These are phyloP conservation scores for Aradophagus sp. DNA, from an alignment of 1,140 invertebrate species.

Conservation along the genomic window DNA sequence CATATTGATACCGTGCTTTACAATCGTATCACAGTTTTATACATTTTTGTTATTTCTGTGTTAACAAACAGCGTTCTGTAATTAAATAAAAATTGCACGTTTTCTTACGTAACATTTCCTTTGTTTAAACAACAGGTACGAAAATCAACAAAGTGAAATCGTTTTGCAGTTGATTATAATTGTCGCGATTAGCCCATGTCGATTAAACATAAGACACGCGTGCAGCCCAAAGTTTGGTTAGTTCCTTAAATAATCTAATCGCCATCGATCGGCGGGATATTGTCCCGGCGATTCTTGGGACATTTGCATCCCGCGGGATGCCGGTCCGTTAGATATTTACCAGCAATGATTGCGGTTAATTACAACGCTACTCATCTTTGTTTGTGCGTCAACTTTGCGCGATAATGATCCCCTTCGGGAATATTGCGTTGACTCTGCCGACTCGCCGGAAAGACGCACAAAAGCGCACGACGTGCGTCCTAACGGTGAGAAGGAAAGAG, in stretches of 20 bases:
- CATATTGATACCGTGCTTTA: too few species aligned
- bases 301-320: conserved; percentile 43
- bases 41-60: too few species aligned
- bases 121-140: too few species aligned
- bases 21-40: too few species aligned
- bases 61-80: too few species aligned
- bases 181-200: too few species aligned
- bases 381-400: conserved; percentile 58
- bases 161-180: too few species aligned
- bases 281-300: conserved; percentile 31
- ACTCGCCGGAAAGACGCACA: conserved; percentile 49
- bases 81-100: too few species aligned
- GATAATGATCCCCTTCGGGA: conserved; percentile 54
- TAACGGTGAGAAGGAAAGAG: conserved; percentile 15
- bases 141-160: too few species aligned
- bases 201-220: too few species aligned
- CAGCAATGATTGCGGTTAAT: conserved; percentile 60
- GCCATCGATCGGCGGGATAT: conserved; percentile 25
- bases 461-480: conserved; percentile 46
- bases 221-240: conserved; percentile 1
- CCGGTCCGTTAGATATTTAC: conserved; percentile 51
- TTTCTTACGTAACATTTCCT: too few species aligned
- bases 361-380: conserved; percentile 59
- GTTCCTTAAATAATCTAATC: conserved; percentile 34
- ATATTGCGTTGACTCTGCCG: conserved; percentile 55